phyloP scores from a whole-genome alignment of 2,797 vertebrate species.

The Periophthalmus magnuspinnatus region DNA sequence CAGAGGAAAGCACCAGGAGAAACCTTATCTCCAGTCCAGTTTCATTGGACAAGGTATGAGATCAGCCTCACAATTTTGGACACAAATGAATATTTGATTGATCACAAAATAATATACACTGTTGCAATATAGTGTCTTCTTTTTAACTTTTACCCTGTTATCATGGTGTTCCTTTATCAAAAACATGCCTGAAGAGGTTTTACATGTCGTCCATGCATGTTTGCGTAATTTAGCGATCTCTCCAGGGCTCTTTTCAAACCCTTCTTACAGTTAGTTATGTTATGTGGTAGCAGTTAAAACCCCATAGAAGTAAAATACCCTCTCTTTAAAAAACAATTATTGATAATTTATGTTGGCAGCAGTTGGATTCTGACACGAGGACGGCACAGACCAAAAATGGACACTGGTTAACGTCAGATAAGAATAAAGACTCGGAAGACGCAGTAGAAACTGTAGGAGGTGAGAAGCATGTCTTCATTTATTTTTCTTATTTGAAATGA shows the following conservation, averaged over 20 bases:
- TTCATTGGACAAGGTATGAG: conserved; percentile 80
- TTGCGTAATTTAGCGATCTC: too few species aligned
- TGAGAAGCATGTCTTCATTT: conserved; percentile 27
- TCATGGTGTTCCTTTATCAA: too few species aligned
- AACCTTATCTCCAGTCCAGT: conserved; percentile 78
- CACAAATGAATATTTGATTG: not conserved
- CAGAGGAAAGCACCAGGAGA: conserved; percentile 75
- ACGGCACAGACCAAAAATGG: conserved; percentile 70
- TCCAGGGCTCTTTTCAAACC: too few species aligned
- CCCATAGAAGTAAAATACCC: too few species aligned
- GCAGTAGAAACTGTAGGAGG: conserved; percentile 57
- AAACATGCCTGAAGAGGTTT: too few species aligned
- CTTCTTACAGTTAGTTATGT: too few species aligned
- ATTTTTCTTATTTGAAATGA: not conserved
- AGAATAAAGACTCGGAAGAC: conserved; percentile 72
- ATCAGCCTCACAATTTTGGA: not conserved
- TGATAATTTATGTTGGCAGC: conserved; percentile 57
- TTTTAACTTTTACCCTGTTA: too few species aligned
- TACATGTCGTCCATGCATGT: too few species aligned
- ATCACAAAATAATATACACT: not conserved
- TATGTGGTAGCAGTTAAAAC: too few species aligned
- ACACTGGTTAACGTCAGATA: conserved; percentile 75
- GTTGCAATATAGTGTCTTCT: not conserved
- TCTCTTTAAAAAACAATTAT: not conserved
- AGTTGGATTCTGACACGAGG: conserved; percentile 68